Conservation (phyloP, 2,888 invertebrate genomes). For the Rotaria sp. region DNA sequence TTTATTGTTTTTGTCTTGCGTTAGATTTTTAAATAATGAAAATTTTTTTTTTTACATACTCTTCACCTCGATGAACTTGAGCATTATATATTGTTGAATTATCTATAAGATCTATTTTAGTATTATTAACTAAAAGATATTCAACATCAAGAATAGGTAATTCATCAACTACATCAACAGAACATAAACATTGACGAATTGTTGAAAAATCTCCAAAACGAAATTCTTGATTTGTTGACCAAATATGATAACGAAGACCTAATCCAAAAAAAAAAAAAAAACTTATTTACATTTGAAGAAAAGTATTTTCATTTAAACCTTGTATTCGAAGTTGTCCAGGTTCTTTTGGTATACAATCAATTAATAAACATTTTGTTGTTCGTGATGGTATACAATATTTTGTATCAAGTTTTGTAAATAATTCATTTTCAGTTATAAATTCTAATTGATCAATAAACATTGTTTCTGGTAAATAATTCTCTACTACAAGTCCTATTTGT, state of each 20-base stretch:
- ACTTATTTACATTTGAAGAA: not conserved
- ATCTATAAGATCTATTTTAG: not conserved
- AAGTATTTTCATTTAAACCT: not conserved
- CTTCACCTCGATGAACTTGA: not conserved
- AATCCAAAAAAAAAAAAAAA: not conserved
- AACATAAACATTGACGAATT: not conserved
- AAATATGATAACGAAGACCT: conserved; percentile 8
- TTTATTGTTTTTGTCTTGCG: too few relatives aligned
- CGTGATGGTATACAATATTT: conserved; percentile 5
- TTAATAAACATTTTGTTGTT: not conserved
- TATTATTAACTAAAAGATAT: not conserved
- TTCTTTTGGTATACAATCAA: conserved; percentile 18
- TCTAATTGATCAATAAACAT: not conserved
- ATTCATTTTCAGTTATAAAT: not conserved
- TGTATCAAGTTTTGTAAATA: not conserved
- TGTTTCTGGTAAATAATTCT: not conserved
- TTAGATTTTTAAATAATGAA: too few relatives aligned
- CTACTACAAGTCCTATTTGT: not conserved
- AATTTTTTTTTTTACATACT: not conserved
- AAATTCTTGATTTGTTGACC: conserved; percentile 5
- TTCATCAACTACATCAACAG: not conserved
- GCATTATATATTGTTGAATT: not conserved
- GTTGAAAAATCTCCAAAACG: not conserved
- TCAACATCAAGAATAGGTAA: not conserved
- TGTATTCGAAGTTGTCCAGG: not conserved